These are phyloP conservation scores for Ectemnius lituratus DNA, from an alignment of 2,888 invertebrate genomes.

Conservation along the genomic window DNA sequence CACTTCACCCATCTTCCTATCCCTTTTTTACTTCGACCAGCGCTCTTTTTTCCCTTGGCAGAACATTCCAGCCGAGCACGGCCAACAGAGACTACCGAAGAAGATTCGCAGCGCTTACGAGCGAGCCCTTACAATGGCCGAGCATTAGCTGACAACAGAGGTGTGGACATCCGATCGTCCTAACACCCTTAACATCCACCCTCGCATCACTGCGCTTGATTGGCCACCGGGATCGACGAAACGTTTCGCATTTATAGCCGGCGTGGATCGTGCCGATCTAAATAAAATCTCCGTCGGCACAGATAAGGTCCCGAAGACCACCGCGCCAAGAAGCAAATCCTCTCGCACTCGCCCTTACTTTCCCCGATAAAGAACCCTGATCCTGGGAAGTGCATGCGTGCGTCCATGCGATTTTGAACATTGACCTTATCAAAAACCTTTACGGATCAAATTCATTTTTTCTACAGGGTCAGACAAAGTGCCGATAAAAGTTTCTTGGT, in stretches of 20 bases:
- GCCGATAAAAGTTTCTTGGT: no score
- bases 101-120: conserved; percentile 67
- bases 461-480: no score
- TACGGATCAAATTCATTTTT: no score
- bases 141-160: conserved; percentile 76
- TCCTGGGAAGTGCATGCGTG: not conserved
- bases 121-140: conserved; percentile 69
- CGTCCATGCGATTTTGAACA: not conserved
- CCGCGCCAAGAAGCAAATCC: conserved; percentile 33
- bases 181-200: conserved; percentile 59
- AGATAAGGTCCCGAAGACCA: conserved; percentile 58
- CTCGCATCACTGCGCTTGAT: conserved; percentile 59
- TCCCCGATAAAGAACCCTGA: not conserved
- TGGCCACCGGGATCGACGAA: conserved; percentile 61
- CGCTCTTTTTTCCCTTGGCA: conserved; percentile 36
- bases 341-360: not conserved
- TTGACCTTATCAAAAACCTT: not conserved
- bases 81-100: conserved; percentile 40
- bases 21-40: conserved; percentile 33
- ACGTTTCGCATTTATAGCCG: conserved; percentile 73
- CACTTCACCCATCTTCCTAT: conserved; percentile 13
- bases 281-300: conserved; percentile 72
- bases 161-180: conserved; percentile 72
- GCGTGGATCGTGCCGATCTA: conserved; percentile 69
- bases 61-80: conserved; percentile 26